Base-by-base conservation (phyloP, 1,140 invertebrate genomes). In the Bombus pascuorum region DNA sequence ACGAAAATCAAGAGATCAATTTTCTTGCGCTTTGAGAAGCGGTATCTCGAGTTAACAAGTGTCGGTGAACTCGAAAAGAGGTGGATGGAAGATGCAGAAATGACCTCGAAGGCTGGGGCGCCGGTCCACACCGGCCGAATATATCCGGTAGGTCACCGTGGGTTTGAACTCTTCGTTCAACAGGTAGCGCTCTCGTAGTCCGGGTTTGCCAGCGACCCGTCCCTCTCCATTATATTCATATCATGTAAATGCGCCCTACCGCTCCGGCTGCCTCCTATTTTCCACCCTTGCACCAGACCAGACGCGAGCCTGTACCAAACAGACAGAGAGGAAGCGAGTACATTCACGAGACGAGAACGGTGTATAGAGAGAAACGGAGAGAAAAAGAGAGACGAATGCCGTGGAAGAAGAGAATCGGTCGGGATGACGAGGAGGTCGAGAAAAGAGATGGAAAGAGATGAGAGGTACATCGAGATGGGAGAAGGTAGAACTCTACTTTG, bases 201-300 rank as follows among this genome's bases (percentile, higher is more conserved):
- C 85, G 89, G 87, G 79, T 82, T 87, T 85, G 85, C 91, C 90
- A 82, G 86, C 87, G 90, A 90, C 83, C 89, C 90, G 90, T 85
- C 91, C 91, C 94, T 94, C 94, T 94, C 92, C 93, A 95, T 95
- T 95, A 95, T 94, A 95, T 95, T 95, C 94, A 95, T 95, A 94
- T 94, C 94, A 95, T 95, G 94, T 94, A 95, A 95, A 95, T 95
- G 93, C 80, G 91, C 90, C 89, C 93, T 90, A 90, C 87, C 82
- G 89, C 91, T 85, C 68, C 75, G 73, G 65, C 89, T 87, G 90
- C 85, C 89, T 85, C 80, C 88, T 86, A 91, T 91, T 89, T 92
- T 91, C 89, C 90, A 91, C 85, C 86, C 86, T 72, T 83, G 86
- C 77, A 74, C 80, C 79, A 68, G 74, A 18, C 76, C 83, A 86